Base-by-base conservation (phyloP, 2,797 vertebrate species). In the Mionectes olivaceus region DNA sequence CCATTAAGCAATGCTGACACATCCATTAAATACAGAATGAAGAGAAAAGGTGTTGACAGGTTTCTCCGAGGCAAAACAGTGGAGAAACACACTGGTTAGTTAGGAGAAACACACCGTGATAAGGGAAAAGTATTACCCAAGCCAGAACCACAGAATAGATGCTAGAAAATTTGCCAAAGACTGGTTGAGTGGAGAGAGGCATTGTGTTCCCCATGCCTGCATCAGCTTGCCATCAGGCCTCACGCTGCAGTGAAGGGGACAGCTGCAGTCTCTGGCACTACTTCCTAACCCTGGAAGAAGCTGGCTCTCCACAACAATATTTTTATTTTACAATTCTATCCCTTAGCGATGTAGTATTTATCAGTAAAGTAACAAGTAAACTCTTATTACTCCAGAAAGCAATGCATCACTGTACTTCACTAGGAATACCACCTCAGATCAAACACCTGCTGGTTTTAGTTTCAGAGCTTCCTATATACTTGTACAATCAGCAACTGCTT, bases 31-130 rank as follows among this genome's bases (percentile, higher is more conserved):
- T 25, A 47, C 47, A 71, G 39, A 83, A 83, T 46, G 57, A 89
- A 89, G 65, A 85, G 50, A 85, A 94, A 95, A 96, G 84, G 82
- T 73, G 82, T 59, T 88, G 91, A 93, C 91, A 93, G 83, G 35
- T 90, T 94, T 87, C 83, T 94, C 57, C 0, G 2, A 86, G 77
- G 77, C 91, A 86, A 90, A 93, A 69, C 79, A 91, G 56, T 13
- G 43, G 25, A 85, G 64, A 83, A 93, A 65, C 55, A 79, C 35
- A 13, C 13, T 49, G 70, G 57, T 91, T 90, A 93, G 61, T 11
- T 67, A 65, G n/a, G n/a, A n/a, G n/a, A n/a, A n/a, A n/a, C n/a
- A n/a, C n/a, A 91, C 53, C 2, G 0, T 88, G 82, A 44, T 57
- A 81, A 68, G 30, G 39, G 37, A 41, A 41, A 78, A 57, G 37